Conservation (phyloP, 2,797 vertebrate species). For the Brachyalestes nurse region DNA sequence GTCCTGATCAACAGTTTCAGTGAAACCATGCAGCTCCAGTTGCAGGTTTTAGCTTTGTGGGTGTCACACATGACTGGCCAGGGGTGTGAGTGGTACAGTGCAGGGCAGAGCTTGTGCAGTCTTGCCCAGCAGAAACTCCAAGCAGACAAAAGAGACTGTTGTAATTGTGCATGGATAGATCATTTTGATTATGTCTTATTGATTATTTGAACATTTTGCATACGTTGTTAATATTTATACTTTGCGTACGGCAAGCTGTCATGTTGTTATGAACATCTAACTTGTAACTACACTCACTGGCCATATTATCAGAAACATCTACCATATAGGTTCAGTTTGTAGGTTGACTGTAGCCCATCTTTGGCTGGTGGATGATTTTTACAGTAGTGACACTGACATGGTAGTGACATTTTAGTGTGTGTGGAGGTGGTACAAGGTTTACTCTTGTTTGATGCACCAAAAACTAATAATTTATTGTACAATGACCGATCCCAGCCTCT, state of each 20-base stretch:
- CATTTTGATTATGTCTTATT: too few relatives aligned
- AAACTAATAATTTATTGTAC: too few relatives aligned
- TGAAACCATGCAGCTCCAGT: neutral
- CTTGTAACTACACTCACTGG: neutral
- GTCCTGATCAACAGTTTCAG: constrained; percentile 7
- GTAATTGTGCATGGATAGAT: neutral
- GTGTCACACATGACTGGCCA: neutral
- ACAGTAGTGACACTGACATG: too few relatives aligned
- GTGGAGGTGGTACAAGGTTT: too few relatives aligned
- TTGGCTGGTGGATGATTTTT: too few relatives aligned
- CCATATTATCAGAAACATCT: neutral
- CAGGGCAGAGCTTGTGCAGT: constrained; percentile 8
- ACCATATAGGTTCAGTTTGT: neutral
- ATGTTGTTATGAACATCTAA: neutral
- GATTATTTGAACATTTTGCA: too few relatives aligned
- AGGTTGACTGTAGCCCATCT: neutral
- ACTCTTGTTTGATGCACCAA: too few relatives aligned
- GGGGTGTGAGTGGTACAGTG: neutral
- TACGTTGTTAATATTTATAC: too few relatives aligned
- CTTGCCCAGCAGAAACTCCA: neutral
- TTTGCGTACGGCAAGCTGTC: neutral
- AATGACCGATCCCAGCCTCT: too few relatives aligned
- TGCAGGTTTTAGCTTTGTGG: constrained; percentile 7
- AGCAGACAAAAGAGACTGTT: neutral
- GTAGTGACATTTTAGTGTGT: too few relatives aligned